A percentile compares a stretch with the other conserved stretches of the same genome.
phyloP scores from a whole-genome alignment of 2,113 vertebrate genomes.

The Struthidea cinerea region DNA sequence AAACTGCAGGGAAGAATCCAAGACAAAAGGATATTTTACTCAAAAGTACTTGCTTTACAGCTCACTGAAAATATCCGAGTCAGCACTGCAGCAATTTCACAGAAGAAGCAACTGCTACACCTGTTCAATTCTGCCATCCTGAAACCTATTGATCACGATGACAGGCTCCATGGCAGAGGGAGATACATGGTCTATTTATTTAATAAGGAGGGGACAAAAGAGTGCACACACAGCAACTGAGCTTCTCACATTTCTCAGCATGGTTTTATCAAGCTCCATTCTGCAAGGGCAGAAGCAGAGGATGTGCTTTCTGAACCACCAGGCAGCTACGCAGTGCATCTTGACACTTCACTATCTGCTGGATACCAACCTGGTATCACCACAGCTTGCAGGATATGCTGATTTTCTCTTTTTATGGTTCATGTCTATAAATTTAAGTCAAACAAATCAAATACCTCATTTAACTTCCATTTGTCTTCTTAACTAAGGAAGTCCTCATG shows the following conservation, averaged over 20 bases:
- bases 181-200: not conserved
- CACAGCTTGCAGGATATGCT: slow-evolving; percentile 7
- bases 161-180: not conserved
- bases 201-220: slow-evolving; percentile 7
- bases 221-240: not conserved
- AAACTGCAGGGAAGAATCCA: slow-evolving; percentile 17
- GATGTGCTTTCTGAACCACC: not conserved
- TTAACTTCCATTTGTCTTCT: not conserved
- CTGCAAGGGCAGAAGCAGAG: not conserved
- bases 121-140: not conserved
- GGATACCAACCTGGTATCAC: not conserved
- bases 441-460: not conserved
- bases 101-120: slow-evolving; percentile 14
- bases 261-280: not conserved
- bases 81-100: slow-evolving; percentile 32
- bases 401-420: not conserved
- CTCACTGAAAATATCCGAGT: not conserved
- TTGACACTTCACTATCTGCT: not conserved
- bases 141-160: not conserved
- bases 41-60: slow-evolving; percentile 21
- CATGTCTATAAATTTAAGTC: not conserved
- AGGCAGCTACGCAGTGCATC: not conserved
- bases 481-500: not conserved
- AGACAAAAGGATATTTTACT: slow-evolving; percentile 49
- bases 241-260: not conserved